Evolutionary conservation across 2,888 invertebrate genomes (phyloP), one percentile per base, ranked within the genome.

Genomic region (Euplagia quadripunctaria): DNA sequence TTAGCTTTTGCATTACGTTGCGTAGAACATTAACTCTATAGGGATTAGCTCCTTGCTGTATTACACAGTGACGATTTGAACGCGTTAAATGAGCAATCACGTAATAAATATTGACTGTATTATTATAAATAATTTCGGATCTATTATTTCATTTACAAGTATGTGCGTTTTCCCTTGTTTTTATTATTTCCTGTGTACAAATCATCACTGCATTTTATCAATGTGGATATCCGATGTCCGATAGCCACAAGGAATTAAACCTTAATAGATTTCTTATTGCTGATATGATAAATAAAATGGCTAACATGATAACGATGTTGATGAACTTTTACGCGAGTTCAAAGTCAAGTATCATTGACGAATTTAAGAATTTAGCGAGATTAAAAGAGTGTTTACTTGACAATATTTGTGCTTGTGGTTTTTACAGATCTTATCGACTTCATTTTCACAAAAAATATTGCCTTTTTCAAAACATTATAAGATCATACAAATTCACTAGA

Each of bases 151-250:
- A n/a, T 4, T 55, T 8, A 6, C 6, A 55, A 8, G n/a, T 55
- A 52, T 52, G 17, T n/a, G 17, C 52, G 16, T 3, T 16, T 52
- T 17, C n/a, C 7, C 17, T 8, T 17, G 8, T n/a, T 55, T 8
- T 55, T n/a, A 55, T 55, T 55, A 55, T 55, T 55, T n/a, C 8
- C n/a, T n/a, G n/a, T 55, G 55, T 55, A 55, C n/a, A 55, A 55
- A 55, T n/a, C 9, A 55, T n/a, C 11, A 55, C 17, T 9, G n/a
- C n/a, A 55, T 55, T 55, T n/a, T n/a, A 55, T 55, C 55, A 55
- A 55, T 52, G n/a, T 55, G 9, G 9, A n/a, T n/a, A 0, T 31
- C 31, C 31, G n/a, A n/a, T 55, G n/a, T 55, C 6, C 52, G 52
- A 55, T 3, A 55, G n/a, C n/a, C 17, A n/a, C n/a, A 0, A n/a